Percentiles rank a stretch among this genome's conserved stretches.
Evolutionary conservation across 1,140 invertebrate genomes (phyloP).

Genomic region (Papilio machaon): DNA sequence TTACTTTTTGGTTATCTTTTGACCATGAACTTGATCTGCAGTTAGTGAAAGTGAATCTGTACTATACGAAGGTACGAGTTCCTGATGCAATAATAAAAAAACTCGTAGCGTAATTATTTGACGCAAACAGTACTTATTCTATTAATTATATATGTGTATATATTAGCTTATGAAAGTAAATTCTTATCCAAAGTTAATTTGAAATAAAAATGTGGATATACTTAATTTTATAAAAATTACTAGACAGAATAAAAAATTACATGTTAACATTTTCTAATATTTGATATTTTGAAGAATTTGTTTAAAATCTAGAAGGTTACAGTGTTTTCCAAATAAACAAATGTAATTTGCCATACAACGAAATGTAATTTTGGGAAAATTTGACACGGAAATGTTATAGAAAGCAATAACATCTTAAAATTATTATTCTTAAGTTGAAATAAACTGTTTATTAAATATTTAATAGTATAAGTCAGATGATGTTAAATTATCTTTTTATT

Average conservation of each 20-base stretch:
- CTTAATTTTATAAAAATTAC: no score
- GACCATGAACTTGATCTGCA: constrained; percentile 53
- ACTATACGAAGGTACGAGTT: constrained; percentile 31
- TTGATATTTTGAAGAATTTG: not conserved
- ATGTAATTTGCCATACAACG: not conserved
- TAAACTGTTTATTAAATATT: not conserved
- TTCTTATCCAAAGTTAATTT: no score
- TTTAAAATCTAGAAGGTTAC: not conserved
- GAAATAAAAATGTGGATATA: no score
- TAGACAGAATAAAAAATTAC: no score
- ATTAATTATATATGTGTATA: not conserved
- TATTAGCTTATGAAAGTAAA: no score
- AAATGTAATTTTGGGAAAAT: not conserved
- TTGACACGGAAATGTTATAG: not conserved
- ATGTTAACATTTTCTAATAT: no score
- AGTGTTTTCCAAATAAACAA: no score
- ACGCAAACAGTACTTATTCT: not conserved
- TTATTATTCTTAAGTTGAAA: not conserved
- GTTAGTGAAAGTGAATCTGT: constrained; percentile 44
- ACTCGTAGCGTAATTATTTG: not conserved
- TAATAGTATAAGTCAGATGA: not conserved
- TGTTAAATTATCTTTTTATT: not conserved
- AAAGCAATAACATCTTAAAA: not conserved
- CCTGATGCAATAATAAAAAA: constrained; percentile 43
- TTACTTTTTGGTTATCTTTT: constrained; percentile 19